These are phyloP conservation scores for Fragum sueziense DNA, from an alignment of 2,888 invertebrate species.

Conservation along the genomic window DNA sequence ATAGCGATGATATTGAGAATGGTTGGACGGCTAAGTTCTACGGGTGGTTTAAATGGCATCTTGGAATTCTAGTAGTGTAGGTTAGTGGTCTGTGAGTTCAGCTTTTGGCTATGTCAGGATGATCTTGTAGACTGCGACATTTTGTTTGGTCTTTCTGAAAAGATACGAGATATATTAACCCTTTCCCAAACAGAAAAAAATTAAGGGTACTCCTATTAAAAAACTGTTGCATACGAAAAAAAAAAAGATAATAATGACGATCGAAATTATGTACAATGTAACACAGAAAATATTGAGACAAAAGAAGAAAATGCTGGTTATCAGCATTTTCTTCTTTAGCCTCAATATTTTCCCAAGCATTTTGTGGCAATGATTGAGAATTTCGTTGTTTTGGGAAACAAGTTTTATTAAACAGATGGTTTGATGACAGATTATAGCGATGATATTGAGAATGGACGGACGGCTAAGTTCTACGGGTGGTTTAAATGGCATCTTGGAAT, in stretches of 20 bases:
- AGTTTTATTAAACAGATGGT: slow-evolving; percentile 50
- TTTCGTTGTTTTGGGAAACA: too few species aligned
- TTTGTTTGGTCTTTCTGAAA: not conserved
- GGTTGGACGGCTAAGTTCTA: slow-evolving; percentile 55
- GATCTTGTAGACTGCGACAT: not conserved
- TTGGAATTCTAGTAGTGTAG: not conserved
- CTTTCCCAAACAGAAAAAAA: too few species aligned
- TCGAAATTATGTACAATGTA: too few species aligned
- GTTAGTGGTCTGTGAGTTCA: too few species aligned
- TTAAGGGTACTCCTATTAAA: too few species aligned
- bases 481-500: not conserved
- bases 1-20: slow-evolving; percentile 51
- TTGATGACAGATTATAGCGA: slow-evolving; percentile 53
- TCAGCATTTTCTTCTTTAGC: too few species aligned
- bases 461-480: slow-evolving; percentile 55
- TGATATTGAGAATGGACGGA: slow-evolving; percentile 48
- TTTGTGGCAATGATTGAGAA: too few species aligned
- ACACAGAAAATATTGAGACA: too few species aligned
- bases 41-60: slow-evolving; percentile 31
- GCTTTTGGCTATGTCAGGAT: not conserved
- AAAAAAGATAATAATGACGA: not conserved
- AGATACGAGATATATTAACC: not conserved
- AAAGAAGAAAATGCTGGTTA: too few species aligned
- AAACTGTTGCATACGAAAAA: not conserved
- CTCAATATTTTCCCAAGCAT: too few species aligned